Conservation (phyloP, 2,113 vertebrate species). For the Morone chrysops region DNA sequence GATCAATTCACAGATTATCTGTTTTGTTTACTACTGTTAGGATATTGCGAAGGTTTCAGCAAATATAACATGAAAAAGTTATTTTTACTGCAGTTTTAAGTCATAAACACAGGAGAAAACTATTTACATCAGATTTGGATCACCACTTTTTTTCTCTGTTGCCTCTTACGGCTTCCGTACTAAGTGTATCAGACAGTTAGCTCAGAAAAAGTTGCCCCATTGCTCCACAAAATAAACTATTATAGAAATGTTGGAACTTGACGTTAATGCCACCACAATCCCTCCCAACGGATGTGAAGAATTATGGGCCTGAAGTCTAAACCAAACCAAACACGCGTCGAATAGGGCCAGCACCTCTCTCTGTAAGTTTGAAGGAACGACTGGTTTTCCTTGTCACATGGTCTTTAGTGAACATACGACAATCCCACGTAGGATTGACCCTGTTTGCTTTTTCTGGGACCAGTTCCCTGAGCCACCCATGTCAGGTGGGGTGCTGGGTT, state of each 20-base stretch:
- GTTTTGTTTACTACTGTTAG: no score
- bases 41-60: no score
- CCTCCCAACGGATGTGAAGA: background rate
- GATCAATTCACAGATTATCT: no score
- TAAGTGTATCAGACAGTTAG: background rate
- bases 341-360: constrained; percentile 66
- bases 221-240: background rate
- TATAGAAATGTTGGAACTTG: constrained; percentile 14
- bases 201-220: background rate
- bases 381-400: constrained; percentile 71
- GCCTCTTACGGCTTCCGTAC: no score
- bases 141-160: no score
- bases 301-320: constrained; percentile 51
- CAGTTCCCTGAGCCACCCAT: constrained; percentile 68
- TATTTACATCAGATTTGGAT: no score
- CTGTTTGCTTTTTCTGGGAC: constrained; percentile 72
- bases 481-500: constrained; percentile 82
- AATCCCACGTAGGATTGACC: constrained; percentile 79
- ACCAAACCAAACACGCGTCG: constrained; percentile 73
- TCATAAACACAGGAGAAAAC: no score
- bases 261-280: constrained; percentile 14
- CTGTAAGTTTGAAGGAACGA: background rate
- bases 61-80: no score
- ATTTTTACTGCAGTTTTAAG: no score
- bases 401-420: constrained; percentile 71